Base-by-base conservation (phyloP, 1,140 invertebrate species). In the Brachionus rotundiformis region DNA sequence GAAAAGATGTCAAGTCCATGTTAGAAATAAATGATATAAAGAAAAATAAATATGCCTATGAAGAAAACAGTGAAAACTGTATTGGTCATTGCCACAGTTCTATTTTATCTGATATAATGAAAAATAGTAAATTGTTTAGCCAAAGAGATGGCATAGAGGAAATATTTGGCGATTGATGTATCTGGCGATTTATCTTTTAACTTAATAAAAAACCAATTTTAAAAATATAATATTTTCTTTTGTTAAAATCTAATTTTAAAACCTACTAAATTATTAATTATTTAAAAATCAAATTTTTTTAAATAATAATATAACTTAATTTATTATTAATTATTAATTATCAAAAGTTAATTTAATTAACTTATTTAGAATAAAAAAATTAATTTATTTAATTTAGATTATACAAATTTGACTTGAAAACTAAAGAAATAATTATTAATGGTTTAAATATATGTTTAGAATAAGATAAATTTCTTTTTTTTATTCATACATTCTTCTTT, bases 391-490 rank as follows among this genome's bases (percentile, higher is more conserved):
- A 39, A n/a, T 44, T 75, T 29, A 41, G 13, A 75, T 41, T 44
- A 23, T n/a, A 75, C 13, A 44, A 44, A 49, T 44, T 75, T 39
- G 27, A 36, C 41, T 23, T 44, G 3, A 33, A 63, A 79, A 79
- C 3, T 19, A 5, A 27, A 10, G 19, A 77, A 36, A 29, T 16
- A 61, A 54, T 33, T 16, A 65, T 81, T 65, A 65, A 25, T 13
- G 59, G 59, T 10, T 29, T 8, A 81, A 81, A 10, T 6, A 61
- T n/a, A 61, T 80, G n/a, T 65, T 49, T 31, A 71, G 25, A 81
- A 81, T 23, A 81, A 16, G 23, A 49, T 68, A 23, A 59, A 54
- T 59, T 16, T 77, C 59, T 77, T 54, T 77, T 19, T 54, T 33
- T 77, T 77, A 25, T 7, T 23, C 19, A 23, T 7, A 54, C 8